Evolutionary conservation across 2,113 vertebrate species (phyloP), one percentile per base, ranked within the genome.

Genomic region (Scomber scombrus): DNA sequence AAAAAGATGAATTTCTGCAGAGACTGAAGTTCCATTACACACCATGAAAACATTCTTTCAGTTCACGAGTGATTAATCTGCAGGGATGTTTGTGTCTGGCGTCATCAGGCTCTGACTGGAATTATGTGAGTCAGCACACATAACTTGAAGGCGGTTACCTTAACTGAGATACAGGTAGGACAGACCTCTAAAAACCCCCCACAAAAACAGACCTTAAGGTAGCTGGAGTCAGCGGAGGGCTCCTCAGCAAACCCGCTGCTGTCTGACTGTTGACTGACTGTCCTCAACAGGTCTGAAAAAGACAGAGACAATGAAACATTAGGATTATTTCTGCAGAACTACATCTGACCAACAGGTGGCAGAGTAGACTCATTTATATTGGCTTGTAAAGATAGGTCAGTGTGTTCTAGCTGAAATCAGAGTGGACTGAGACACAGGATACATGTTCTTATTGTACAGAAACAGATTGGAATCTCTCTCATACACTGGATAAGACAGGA

Each of bases 241-340:
- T 99, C 98, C 87, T 99, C 98, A 68, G 97, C 98, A 52, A 99
- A 99, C 11, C 98, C 98, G 29, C 98, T 99, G 93, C 98, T 99
- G 92, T 99, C 98, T 0, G 98, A 99, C 85, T 99, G 97, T 82
- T 98, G 97, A 89, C 98, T 99, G 0, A 93, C 92, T 2, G 96
- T 97, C 80, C 98, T 95, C 40, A 96, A 88, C 2, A 98, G 89
- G 45, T 96, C 95, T 92, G 96, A 8, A 0, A 57, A 14, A 29
- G 16, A 34, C 16, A 49, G 18, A 58, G 12, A 51, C 19, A 23
- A 19, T 4, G 3, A 45, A 19, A 18, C 5, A 7, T 0, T 21
- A 11, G 45, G 21, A 60, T 49, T 73, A 61, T 5, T 31, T 0
- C 12, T 64, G 75, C 62, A 80, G 66, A 66, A 63, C 19, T 34